Conservation (phyloP, 2,888 invertebrate species). For the Harpalus rufipes region DNA sequence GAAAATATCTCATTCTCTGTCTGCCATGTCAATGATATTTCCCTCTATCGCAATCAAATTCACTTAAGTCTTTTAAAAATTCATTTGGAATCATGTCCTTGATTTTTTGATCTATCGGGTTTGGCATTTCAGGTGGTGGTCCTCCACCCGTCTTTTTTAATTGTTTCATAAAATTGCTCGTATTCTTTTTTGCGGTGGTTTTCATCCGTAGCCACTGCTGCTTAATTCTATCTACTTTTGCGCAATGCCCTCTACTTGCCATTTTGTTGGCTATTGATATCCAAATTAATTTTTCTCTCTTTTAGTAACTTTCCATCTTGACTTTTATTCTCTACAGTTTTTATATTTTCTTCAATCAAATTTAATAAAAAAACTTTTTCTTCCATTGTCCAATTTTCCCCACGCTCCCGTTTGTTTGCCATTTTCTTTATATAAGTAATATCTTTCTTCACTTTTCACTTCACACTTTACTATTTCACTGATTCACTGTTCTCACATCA, state of each 20-base stretch:
- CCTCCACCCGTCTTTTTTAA: constrained; percentile 12
- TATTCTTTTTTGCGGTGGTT: constrained; percentile 1
- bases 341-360: neutral
- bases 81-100: constrained; percentile 9
- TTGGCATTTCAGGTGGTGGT: constrained; percentile 13
- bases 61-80: constrained; percentile 1
- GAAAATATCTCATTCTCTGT: neutral
- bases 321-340: neutral
- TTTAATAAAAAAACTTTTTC: neutral
- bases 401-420: too few relatives aligned
- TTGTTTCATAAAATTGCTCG: neutral
- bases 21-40: neutral
- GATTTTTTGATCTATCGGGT: neutral
- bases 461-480: neutral
- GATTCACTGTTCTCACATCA: neutral
- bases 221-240: neutral
- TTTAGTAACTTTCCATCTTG: constrained; percentile 67
- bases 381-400: too few relatives aligned
- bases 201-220: neutral
- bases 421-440: neutral
- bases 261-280: neutral
- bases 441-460: constrained; percentile 6
- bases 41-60: constrained; percentile 12
- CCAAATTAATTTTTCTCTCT: neutral
- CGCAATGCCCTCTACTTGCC: neutral